Percentiles rank a stretch among this genome's conserved stretches.
phyloP scores from a whole-genome alignment of 1,140 invertebrate genomes.

The Scaptomyza graminum region DNA sequence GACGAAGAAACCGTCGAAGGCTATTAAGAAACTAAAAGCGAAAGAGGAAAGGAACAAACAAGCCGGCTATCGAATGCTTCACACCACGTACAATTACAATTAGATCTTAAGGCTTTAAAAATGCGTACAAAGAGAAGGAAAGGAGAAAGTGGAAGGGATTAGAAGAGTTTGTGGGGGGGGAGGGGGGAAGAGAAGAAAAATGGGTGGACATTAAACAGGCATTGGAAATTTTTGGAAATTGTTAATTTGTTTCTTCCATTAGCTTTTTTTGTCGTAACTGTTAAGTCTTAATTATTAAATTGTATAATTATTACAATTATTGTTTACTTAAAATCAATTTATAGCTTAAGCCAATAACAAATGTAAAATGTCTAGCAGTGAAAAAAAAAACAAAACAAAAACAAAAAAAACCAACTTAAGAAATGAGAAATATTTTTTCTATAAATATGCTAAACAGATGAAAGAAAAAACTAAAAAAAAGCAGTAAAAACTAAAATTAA shows the following conservation, averaged over 20 bases:
- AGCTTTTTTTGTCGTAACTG: constrained; percentile 61
- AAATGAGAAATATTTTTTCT: constrained; percentile 66
- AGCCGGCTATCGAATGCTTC: constrained; percentile 6
- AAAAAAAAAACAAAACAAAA: too few species aligned
- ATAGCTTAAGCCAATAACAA: constrained; percentile 58
- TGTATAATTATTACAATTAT: constrained; percentile 67
- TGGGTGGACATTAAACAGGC: constrained; percentile 19
- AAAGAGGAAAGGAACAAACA: background rate
- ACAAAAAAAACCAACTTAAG: constrained; percentile 30
- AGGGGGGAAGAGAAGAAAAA: constrained; percentile 3
- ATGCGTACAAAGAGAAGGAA: constrained; percentile 51
- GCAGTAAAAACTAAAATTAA: constrained; percentile 46
- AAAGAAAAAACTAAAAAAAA: constrained; percentile 50
- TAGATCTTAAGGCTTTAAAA: constrained; percentile 63
- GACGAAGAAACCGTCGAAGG: constrained; percentile 60
- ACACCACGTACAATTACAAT: constrained; percentile 72
- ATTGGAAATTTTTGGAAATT: constrained; percentile 52
- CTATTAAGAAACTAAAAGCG: constrained; percentile 34
- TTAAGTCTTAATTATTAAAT: constrained; percentile 67
- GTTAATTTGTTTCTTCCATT: constrained; percentile 69
- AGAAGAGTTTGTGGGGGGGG: constrained; percentile 10
- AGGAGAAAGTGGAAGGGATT: background rate
- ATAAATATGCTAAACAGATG: constrained; percentile 56
- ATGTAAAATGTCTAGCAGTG: constrained; percentile 40
- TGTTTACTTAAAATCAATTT: constrained; percentile 71